phyloP scores from a whole-genome alignment of 2,113 vertebrate genomes.

The Apaloderma vittatum region DNA sequence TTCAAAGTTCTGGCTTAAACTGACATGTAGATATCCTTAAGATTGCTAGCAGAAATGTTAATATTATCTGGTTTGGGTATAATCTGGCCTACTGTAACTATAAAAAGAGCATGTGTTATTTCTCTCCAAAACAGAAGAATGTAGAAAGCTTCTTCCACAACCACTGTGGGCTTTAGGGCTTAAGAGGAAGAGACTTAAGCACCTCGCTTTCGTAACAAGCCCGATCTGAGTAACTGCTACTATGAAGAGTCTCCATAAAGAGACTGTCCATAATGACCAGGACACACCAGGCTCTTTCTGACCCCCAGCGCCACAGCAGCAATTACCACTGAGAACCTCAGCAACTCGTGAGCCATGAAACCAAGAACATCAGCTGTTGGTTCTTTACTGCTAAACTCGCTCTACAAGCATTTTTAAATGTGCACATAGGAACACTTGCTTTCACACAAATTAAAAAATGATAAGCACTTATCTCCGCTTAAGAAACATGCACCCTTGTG shows the following conservation, averaged over 20 bases:
- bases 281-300: background rate
- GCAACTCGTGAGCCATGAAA: background rate
- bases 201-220: background rate
- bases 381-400: background rate
- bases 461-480: background rate
- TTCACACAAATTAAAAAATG: background rate
- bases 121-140: background rate
- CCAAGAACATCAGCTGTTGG: background rate
- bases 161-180: background rate
- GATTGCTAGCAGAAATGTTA: background rate
- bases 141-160: background rate
- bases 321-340: background rate
- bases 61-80: background rate
- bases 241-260: background rate
- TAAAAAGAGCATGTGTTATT: background rate
- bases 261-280: background rate
- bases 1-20: background rate
- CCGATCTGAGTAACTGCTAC: background rate
- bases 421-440: background rate
- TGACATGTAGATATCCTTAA: background rate
- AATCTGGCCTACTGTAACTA: background rate
- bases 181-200: background rate
- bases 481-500: background rate
- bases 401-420: background rate
- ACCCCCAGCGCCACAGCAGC: background rate